Evolutionary conservation across 1,140 invertebrate genomes (phyloP).

Genomic region (Chionoecetes opilio): DNA sequence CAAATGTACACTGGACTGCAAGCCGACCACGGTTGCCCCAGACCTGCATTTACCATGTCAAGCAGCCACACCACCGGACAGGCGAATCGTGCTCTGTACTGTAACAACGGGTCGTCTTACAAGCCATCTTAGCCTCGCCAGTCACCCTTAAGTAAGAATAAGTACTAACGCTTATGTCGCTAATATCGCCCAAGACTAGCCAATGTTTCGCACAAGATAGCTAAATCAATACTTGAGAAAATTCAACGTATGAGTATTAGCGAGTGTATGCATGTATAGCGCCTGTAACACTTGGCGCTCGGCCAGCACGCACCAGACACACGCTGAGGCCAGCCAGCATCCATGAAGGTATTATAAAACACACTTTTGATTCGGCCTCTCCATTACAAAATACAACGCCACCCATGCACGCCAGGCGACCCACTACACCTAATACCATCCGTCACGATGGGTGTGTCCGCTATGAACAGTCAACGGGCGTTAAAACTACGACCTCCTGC

Average conservation of each 20-base stretch:
- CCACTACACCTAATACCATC: background rate
- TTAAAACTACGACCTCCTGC: background rate
- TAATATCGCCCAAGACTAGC: background rate
- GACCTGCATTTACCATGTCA: background rate
- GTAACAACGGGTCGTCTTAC: slow-evolving; percentile 13
- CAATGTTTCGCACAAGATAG: background rate
- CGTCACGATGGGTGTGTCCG: background rate
- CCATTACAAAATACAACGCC: background rate
- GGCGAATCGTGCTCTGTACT: background rate
- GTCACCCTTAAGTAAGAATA: background rate
- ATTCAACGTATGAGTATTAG: background rate
- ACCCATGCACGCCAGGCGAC: background rate
- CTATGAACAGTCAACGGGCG: background rate
- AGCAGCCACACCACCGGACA: background rate
- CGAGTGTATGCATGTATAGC: background rate
- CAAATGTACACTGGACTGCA: background rate
- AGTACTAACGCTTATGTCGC: background rate
- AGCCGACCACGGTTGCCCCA: background rate
- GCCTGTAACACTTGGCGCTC: background rate
- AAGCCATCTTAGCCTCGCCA: background rate
- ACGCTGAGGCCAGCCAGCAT: background rate
- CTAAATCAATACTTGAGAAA: background rate
- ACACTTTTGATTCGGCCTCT: background rate
- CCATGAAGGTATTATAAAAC: background rate
- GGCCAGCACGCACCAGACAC: background rate